These are phyloP conservation scores for Nipponia nippon DNA, from an alignment of 2,113 vertebrate genomes.

Conservation along the genomic window DNA sequence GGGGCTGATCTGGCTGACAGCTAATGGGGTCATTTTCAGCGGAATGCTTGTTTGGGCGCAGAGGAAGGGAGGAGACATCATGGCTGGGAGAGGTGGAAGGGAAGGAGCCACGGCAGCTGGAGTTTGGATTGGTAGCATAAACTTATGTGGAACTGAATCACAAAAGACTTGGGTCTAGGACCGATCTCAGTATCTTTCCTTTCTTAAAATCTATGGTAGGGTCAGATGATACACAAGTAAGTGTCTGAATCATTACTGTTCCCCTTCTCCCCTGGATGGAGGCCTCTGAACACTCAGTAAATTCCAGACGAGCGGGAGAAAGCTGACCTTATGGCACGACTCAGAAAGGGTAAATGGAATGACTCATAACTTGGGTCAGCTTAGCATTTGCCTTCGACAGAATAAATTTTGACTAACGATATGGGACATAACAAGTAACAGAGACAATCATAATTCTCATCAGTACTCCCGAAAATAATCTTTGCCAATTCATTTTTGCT, in stretches of 20 bases:
- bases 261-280: neutral
- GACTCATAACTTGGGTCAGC: neutral
- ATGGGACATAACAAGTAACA: neutral
- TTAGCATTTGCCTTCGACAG: neutral
- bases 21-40: neutral
- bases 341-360: neutral
- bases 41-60: neutral
- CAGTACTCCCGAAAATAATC: neutral
- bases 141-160: neutral
- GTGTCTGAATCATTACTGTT: neutral
- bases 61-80: neutral
- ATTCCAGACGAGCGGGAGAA: neutral
- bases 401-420: neutral
- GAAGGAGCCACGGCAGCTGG: neutral
- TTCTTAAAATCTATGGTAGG: neutral
- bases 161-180: neutral
- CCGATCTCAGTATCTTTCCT: neutral
- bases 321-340: neutral
- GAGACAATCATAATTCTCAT: neutral
- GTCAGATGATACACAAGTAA: neutral
- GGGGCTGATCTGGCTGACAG: neutral
- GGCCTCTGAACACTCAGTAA: neutral
- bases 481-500: neutral
- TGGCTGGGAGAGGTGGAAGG: neutral
- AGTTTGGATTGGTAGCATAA: neutral